These are phyloP conservation scores for Gambusia holbrooki DNA, from an alignment of 2,113 vertebrate genomes.

Conservation along the genomic window DNA sequence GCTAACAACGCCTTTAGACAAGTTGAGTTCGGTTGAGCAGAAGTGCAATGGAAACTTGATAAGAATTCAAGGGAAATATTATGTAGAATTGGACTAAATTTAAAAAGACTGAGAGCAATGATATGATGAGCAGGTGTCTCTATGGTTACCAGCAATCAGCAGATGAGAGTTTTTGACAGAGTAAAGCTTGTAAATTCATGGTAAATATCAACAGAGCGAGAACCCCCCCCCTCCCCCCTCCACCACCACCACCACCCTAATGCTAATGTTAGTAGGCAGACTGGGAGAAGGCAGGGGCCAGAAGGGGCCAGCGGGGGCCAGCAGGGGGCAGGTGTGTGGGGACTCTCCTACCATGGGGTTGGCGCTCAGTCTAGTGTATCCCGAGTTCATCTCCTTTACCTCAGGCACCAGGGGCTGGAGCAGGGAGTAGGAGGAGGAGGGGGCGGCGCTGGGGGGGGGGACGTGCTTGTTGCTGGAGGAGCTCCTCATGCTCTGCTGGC, in stretches of 20 bases:
- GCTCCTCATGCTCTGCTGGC: conserved; percentile 78
- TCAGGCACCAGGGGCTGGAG: conserved; percentile 78
- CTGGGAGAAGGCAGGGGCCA: conserved; percentile 43
- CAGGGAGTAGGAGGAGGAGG: conserved; percentile 76
- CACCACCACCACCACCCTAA: background rate
- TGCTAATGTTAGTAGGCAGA: conserved; percentile 63
- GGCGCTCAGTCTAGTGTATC: conserved; percentile 81
- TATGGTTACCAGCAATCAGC: too few relatives aligned
- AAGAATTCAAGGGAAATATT: too few relatives aligned
- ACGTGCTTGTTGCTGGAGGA: conserved; percentile 74
- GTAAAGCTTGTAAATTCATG: background rate
- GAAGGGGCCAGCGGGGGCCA: conserved; percentile 39
- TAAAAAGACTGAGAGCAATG: background rate
- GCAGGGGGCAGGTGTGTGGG: conserved; percentile 31
- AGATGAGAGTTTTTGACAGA: too few relatives aligned
- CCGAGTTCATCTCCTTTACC: conserved; percentile 79
- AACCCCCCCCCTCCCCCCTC: background rate
- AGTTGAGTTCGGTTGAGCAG: too few relatives aligned
- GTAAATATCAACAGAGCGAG: background rate
- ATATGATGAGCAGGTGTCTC: conserved; percentile 15
- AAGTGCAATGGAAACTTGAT: too few relatives aligned
- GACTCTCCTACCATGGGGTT: conserved; percentile 78
- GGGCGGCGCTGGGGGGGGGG: conserved; percentile 62
- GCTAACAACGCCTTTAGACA: too few relatives aligned
- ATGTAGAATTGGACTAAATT: conserved; percentile 19